Conservation (phyloP, 2,113 vertebrate species). For the Dipodomys merriami region DNA sequence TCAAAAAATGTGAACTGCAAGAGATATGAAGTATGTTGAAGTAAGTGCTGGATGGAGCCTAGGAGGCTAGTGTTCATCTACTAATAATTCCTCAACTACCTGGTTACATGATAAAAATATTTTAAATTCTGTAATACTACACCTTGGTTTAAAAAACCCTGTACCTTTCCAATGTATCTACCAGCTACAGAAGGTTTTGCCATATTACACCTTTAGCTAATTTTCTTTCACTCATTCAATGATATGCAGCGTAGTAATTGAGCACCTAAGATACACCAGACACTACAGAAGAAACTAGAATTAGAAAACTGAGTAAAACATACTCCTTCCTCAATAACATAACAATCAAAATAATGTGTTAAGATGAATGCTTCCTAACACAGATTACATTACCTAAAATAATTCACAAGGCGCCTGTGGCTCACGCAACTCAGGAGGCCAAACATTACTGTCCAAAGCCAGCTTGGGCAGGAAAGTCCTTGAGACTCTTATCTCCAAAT, state of each 20-base stretch:
- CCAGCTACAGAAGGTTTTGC: neutral
- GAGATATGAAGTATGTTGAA: neutral
- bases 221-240: slow-evolving; percentile 20
- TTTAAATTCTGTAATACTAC: neutral
- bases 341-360: neutral
- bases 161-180: neutral
- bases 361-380: slow-evolving; percentile 29
- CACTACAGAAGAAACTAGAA: neutral
- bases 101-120: neutral
- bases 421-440: too few species aligned
- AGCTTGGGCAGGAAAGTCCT: too few species aligned
- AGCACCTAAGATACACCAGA: slow-evolving; percentile 26
- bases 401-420: neutral
- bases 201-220: slow-evolving; percentile 17
- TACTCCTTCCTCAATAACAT: slow-evolving; percentile 1
- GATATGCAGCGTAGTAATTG: neutral
- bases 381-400: neutral
- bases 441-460: too few species aligned
- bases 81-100: slow-evolving; percentile 11
- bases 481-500: too few species aligned
- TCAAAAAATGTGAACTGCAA: slow-evolving; percentile 42
- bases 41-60: neutral
- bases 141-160: neutral
- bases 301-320: slow-evolving; percentile 47
- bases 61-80: neutral